Conservation (phyloP, 2,888 invertebrate genomes). For the Netelia virgata region DNA sequence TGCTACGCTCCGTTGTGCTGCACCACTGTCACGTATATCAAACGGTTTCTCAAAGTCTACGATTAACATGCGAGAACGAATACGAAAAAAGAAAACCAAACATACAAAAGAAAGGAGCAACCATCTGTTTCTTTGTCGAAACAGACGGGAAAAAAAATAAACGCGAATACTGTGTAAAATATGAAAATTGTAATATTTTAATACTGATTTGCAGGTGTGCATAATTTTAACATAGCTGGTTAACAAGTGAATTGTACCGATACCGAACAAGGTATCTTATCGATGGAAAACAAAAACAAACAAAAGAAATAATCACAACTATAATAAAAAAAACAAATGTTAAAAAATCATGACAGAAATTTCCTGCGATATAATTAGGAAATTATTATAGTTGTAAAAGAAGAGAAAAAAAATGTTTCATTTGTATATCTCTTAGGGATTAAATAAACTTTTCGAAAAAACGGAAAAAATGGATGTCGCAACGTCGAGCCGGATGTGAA, state of each 20-base stretch:
- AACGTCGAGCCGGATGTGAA: background rate
- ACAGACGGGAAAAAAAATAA: conserved; percentile 46
- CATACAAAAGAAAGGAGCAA: background rate
- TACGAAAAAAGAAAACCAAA: conserved; percentile 1
- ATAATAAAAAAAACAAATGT: conserved; percentile 60
- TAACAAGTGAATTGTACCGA: conserved; percentile 82
- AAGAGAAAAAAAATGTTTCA: conserved; percentile 85
- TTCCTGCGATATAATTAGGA: conserved; percentile 87
- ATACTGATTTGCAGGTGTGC: conserved; percentile 85
- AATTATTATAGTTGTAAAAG: conserved; percentile 83
- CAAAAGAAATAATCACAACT: conserved; percentile 58
- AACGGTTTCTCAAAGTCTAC: conserved; percentile 4
- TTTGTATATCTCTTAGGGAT: conserved; percentile 88
- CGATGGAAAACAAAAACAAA: conserved; percentile 73
- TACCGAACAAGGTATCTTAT: conserved; percentile 76
- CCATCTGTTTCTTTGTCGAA: conserved; percentile 59
- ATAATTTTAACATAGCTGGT: conserved; percentile 84
- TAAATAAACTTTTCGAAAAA: conserved; percentile 87
- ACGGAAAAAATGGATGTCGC: conserved; percentile 52
- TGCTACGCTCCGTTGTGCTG: conserved; percentile 30
- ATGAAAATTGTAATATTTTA: conserved; percentile 85
- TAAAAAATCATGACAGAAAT: conserved; percentile 84
- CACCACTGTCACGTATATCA: background rate
- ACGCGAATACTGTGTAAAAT: conserved; percentile 81
- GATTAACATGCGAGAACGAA: background rate